Conservation (phyloP, 1,140 invertebrate genomes). For the Papilio aristodemus region DNA sequence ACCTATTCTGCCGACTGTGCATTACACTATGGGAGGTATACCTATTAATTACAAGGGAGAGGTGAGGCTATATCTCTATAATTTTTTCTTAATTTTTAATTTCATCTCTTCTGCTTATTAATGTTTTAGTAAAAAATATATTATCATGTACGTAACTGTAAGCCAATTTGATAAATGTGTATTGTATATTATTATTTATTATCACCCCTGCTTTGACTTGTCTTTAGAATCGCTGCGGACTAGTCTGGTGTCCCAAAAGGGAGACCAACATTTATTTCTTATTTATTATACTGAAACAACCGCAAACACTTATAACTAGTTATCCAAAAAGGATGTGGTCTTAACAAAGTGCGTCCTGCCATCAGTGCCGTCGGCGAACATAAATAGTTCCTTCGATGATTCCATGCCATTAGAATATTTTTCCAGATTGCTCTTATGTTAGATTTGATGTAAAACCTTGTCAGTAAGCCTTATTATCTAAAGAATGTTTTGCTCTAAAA, state of each 20-base stretch:
- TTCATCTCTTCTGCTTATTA: too few relatives aligned
- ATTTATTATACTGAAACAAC: not conserved
- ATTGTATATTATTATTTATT: too few relatives aligned
- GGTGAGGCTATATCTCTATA: slow-evolving; percentile 77
- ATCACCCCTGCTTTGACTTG: not conserved
- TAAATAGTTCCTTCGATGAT: slow-evolving; percentile 25
- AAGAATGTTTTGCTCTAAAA: too few relatives aligned
- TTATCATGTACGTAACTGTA: too few relatives aligned
- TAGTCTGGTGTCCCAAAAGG: not conserved
- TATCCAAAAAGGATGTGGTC: slow-evolving; percentile 3
- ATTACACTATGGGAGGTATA: slow-evolving; percentile 99
- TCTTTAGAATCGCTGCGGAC: not conserved
- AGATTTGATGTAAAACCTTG: too few relatives aligned
- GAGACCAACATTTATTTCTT: not conserved
- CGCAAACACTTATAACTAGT: not conserved
- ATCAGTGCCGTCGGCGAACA: slow-evolving; percentile 14
- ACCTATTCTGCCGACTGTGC: slow-evolving; percentile 98
- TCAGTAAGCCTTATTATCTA: too few relatives aligned
- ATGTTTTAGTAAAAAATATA: too few relatives aligned
- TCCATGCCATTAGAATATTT: too few relatives aligned
- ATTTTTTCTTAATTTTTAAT: too few relatives aligned
- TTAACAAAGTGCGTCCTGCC: slow-evolving; percentile 26
- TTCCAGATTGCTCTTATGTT: too few relatives aligned
- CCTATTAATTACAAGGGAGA: slow-evolving; percentile 98
- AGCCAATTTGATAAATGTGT: too few relatives aligned